Conservation (phyloP, 2,888 invertebrate genomes). For the Sinohyriopsis cumingii region DNA sequence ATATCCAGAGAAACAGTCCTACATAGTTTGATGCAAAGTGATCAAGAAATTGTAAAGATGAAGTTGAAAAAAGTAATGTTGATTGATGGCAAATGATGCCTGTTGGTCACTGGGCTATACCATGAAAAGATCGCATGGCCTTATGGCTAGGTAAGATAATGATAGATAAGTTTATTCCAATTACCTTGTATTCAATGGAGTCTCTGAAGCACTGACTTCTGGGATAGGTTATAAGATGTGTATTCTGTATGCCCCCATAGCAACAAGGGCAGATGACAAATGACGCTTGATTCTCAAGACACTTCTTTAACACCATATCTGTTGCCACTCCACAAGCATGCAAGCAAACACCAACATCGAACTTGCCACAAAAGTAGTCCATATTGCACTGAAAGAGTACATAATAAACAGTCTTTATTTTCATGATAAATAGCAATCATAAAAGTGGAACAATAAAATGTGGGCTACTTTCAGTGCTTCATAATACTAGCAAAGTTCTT, state of each 20-base stretch:
- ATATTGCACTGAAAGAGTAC: slow-evolving; percentile 84
- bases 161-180: neutral
- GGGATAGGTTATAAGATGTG: slow-evolving; percentile 87
- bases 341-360: slow-evolving; percentile 89
- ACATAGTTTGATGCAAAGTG: no score
- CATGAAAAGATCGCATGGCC: no score
- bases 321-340: slow-evolving; percentile 97
- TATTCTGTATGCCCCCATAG: slow-evolving; percentile 89
- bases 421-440: neutral
- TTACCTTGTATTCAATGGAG: slow-evolving; percentile 58
- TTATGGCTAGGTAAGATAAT: no score
- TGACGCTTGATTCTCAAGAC: slow-evolving; percentile 82
- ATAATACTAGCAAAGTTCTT: neutral
- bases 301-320: slow-evolving; percentile 90
- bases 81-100: no score
- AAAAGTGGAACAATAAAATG: neutral
- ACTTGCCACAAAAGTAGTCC: slow-evolving; percentile 85
- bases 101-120: no score
- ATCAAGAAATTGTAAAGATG: no score
- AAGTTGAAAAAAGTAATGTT: no score
- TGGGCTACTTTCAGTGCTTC: neutral
- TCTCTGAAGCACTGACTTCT: slow-evolving; percentile 76
- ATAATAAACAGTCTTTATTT: neutral
- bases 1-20: no score
- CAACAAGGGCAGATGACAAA: slow-evolving; percentile 96